Evolutionary conservation across 2,113 vertebrate species (phyloP).

Genomic region (Upupa epops): DNA sequence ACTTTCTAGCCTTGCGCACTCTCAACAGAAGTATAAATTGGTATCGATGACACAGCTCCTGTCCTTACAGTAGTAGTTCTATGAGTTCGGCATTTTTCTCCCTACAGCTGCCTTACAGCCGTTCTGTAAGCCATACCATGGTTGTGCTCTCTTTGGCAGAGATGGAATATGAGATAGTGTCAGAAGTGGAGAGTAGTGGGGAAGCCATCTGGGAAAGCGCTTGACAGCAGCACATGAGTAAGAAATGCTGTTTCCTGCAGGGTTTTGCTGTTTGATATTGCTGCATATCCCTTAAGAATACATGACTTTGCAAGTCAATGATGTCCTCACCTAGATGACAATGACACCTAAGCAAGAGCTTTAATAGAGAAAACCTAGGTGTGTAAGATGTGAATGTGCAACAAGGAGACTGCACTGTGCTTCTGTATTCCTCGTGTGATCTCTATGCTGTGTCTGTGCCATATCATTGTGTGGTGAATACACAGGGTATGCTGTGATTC

Average conservation of each 20-base stretch:
- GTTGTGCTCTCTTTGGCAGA: neutral
- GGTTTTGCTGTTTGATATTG: neutral
- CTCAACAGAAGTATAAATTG: neutral
- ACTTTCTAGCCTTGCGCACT: neutral
- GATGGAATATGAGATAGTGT: neutral
- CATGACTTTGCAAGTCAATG: neutral
- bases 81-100: accelerated
- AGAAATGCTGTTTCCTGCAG: neutral
- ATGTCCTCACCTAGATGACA: neutral
- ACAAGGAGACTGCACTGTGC: neutral
- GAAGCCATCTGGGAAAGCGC: neutral
- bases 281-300: neutral
- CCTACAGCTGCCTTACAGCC: neutral
- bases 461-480: neutral
- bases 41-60: neutral
- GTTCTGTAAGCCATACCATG: neutral
- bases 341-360: neutral
- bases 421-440: neutral
- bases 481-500: neutral
- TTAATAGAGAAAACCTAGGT: neutral
- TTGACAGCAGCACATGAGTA: neutral
- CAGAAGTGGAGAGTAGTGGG: neutral
- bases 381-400: neutral
- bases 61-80: neutral
- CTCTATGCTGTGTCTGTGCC: neutral